A percentile compares a stretch with the other conserved stretches of the same genome.
Evolutionary conservation across 92 coral and sea anemone genomes (phyloP).

Genomic region (Chrysogorgia sp.): DNA sequence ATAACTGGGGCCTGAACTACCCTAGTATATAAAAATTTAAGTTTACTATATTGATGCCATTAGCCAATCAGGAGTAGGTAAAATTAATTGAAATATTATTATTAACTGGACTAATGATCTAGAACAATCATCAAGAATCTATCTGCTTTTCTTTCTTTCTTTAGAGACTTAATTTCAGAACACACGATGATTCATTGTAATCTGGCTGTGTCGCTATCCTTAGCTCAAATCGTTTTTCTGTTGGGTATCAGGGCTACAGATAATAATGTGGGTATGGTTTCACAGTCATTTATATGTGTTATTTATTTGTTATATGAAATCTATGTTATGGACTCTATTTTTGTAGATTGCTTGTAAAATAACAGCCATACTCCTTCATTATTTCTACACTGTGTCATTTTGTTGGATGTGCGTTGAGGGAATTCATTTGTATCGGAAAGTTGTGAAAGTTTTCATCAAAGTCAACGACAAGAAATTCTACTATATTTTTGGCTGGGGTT

Average conservation of each 20-base stretch:
- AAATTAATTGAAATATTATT: too few species aligned
- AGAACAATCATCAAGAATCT: too few species aligned
- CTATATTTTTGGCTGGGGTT: slow-evolving; percentile 95
- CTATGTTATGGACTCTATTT: background rate
- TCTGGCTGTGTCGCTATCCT: slow-evolving; percentile 52
- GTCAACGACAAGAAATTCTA: slow-evolving; percentile 88
- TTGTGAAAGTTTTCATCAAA: slow-evolving; percentile 81
- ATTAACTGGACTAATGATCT: too few species aligned
- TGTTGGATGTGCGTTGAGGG: slow-evolving; percentile 96
- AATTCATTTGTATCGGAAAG: slow-evolving; percentile 89
- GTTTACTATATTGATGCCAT: too few species aligned
- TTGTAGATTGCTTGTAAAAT: slow-evolving; percentile 81
- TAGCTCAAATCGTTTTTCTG: slow-evolving; percentile 55
- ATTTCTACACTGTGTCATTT: slow-evolving; percentile 90
- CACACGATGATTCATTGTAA: slow-evolving; percentile 66
- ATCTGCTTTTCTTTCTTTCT: background rate
- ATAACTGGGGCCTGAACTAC: too few species aligned
- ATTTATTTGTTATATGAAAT: background rate
- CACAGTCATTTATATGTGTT: background rate
- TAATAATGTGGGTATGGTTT: slow-evolving; percentile 42
- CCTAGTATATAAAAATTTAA: too few species aligned
- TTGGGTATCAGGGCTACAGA: slow-evolving; percentile 61
- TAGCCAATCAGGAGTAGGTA: too few species aligned
- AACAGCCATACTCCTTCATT: slow-evolving; percentile 85
- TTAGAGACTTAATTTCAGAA: slow-evolving; percentile 43